Evolutionary conservation across 2,888 invertebrate species (phyloP).

Genomic region (Drosophila kokeensis): DNA sequence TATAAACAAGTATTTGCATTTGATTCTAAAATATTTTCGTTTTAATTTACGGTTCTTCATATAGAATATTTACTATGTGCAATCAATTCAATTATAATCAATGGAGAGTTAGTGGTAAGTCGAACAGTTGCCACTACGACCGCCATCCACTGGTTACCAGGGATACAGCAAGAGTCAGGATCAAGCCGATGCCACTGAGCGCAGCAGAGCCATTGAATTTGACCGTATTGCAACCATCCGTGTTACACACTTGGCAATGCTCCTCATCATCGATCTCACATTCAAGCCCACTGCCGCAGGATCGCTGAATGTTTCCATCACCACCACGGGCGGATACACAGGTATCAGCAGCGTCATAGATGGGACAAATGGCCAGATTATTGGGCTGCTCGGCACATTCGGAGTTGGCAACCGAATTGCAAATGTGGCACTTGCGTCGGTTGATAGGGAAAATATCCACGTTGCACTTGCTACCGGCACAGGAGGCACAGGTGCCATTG

Average conservation of each 20-base stretch:
- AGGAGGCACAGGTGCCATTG: constrained; percentile 67
- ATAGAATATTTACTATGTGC: constrained; percentile 50
- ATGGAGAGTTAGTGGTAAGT: constrained; percentile 25
- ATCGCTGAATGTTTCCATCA: constrained; percentile 63
- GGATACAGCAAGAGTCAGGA: constrained; percentile 63
- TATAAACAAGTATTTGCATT: neutral
- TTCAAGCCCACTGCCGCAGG: constrained; percentile 69
- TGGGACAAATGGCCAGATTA: constrained; percentile 67
- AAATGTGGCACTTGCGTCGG: constrained; percentile 80
- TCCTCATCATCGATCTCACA: constrained; percentile 65
- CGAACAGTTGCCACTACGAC: constrained; percentile 7
- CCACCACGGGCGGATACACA: constrained; percentile 63
- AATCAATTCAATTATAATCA: constrained; percentile 59
- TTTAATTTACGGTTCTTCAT: constrained; percentile 42
- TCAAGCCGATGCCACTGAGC: constrained; percentile 55
- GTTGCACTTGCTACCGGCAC: constrained; percentile 77
- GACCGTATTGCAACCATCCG: constrained; percentile 74
- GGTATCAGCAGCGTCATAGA: constrained; percentile 65
- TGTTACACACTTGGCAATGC: constrained; percentile 70
- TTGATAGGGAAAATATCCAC: constrained; percentile 72
- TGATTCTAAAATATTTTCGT: constrained; percentile 35
- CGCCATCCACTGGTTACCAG: constrained; percentile 41
- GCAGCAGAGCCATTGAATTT: constrained; percentile 63
- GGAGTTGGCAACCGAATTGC: constrained; percentile 63
- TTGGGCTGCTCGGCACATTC: constrained; percentile 62